These are phyloP conservation scores for Leucoma salicis DNA, from an alignment of 2,888 invertebrate species.

Conservation along the genomic window DNA sequence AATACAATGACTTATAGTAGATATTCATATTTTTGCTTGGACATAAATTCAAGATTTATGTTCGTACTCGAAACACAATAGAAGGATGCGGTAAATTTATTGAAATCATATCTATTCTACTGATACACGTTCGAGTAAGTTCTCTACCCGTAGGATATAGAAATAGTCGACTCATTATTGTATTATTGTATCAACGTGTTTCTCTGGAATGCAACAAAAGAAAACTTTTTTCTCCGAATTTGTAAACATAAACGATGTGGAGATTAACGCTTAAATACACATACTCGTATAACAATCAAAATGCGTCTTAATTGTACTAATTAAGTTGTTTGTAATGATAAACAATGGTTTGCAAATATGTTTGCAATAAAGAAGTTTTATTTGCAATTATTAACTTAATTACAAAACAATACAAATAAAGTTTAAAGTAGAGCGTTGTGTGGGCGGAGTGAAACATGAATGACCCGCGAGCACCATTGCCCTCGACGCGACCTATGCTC, in stretches of 20 bases:
- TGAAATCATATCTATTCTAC: conserved; percentile 48
- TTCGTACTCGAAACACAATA: conserved; percentile 48
- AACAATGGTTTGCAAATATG: no score
- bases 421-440: conserved; percentile 55
- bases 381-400: conserved; percentile 21
- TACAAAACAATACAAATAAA: conserved; percentile 37
- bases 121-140: conserved; percentile 25
- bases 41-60: conserved; percentile 47
- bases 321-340: background rate
- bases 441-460: conserved; percentile 65
- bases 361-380: no score
- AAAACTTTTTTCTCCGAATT: conserved; percentile 12
- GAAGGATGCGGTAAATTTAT: conserved; percentile 55
- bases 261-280: conserved; percentile 4
- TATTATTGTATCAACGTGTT: conserved; percentile 20
- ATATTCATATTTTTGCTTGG: conserved; percentile 40
- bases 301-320: background rate
- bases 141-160: conserved; percentile 10
- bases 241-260: conserved; percentile 1
- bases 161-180: conserved; percentile 22
- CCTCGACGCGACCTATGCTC: conserved; percentile 53
- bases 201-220: conserved; percentile 22
- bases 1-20: conserved; percentile 28
- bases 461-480: conserved; percentile 56
- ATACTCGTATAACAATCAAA: background rate